Evolutionary conservation across 2,113 vertebrate species (phyloP), one percentile per base, ranked within the genome.

Genomic region (Nyctereutes procyonoides): DNA sequence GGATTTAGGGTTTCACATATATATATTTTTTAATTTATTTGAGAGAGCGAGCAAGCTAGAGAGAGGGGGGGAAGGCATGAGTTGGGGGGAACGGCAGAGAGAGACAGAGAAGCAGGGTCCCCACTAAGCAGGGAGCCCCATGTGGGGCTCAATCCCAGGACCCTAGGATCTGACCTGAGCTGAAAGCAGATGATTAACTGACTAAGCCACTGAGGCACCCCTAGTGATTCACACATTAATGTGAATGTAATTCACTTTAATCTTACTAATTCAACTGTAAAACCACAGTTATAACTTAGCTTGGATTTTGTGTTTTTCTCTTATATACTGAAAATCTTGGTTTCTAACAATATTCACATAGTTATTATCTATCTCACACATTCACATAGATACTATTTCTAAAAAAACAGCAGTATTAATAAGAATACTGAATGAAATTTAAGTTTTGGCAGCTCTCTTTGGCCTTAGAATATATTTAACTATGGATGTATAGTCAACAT

Each of bases 221-320:
- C 43, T 43, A 43, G 43, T 43, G 43, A 43, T 43, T 43, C 43
- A 43, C 43, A 43, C 8, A 43, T 43, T 43, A 43, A 43, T 43
- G 43, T 43, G 43, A 43, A 43, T 43, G 43, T 43, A 43, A 43
- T 43, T 43, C 43, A 43, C 43, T 43, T 43, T 43, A 43, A 43
- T 43, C 38, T 84, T 95, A 67, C 32, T 51, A 86, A 60, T 48
- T 95, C 19, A 84, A 0, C 60, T 83, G 22, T 89, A 55, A 84
- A 89, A 83, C 24, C 10, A 3, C 10, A 24, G 30, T 82, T 88
- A 82, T 71, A 79, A 60, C 15, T 56, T 90, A 55, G 43, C 14
- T 93, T 93, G 74, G 53, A 84, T 82, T 76, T 93, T 90, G 35
- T 90, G 28, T 74, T 88, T 88, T 60, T 69, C 69, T 43, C 17